phyloP scores from a whole-genome alignment of 2,113 vertebrate genomes.

The Apteryx owenii region DNA sequence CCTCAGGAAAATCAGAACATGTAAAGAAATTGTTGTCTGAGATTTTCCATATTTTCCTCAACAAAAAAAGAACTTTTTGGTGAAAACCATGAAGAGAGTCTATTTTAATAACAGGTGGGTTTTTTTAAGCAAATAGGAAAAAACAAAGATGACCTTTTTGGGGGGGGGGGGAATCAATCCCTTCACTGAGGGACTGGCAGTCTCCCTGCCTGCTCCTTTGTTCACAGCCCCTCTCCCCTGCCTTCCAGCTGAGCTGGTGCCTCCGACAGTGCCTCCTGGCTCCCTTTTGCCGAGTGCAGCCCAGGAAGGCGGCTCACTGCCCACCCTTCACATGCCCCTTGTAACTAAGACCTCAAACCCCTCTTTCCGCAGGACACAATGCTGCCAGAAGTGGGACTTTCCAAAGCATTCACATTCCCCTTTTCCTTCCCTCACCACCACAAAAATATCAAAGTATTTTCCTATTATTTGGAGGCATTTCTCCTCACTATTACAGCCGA shows the following conservation, averaged over 20 bases:
- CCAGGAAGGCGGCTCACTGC: background rate
- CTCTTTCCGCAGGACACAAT: background rate
- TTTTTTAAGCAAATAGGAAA: background rate
- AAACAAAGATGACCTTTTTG: conserved; percentile 57
- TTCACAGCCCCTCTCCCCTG: conserved; percentile 11
- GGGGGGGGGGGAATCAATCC: conserved; percentile 31
- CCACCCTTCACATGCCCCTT: background rate
- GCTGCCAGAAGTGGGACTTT: background rate
- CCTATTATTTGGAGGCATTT: background rate
- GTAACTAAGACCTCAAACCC: background rate
- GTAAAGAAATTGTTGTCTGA: background rate
- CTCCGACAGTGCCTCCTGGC: conserved; percentile 31
- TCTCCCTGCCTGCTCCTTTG: conserved; percentile 57
- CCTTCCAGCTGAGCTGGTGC: conserved; percentile 60
- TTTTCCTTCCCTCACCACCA: background rate
- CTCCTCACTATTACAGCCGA: background rate
- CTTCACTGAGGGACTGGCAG: conserved; percentile 39
- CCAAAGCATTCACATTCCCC: background rate
- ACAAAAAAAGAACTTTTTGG: background rate
- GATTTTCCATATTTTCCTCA: background rate
- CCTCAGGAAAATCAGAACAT: background rate
- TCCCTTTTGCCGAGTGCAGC: background rate
- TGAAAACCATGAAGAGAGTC: background rate
- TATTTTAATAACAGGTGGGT: background rate
- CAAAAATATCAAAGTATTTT: background rate